Base-by-base conservation (phyloP, 2,888 invertebrate genomes). In the Eupeodes luniger region DNA sequence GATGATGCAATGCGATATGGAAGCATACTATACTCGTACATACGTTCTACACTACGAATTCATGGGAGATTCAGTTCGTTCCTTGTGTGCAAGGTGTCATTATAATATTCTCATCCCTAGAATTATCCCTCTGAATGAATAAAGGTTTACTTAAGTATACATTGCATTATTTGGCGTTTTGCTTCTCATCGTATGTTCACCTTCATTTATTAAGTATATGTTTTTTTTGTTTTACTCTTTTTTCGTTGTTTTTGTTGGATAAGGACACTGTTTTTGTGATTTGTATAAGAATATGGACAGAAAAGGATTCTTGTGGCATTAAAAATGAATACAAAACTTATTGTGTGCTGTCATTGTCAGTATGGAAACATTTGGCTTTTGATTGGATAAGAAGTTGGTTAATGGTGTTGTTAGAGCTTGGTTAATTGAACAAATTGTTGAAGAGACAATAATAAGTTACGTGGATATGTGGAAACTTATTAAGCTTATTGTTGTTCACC, bases 1-100 rank as follows among this genome's bases (percentile, higher is more conserved):
- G 85, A 88, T 88, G 88, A 88, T 88, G 88, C 88, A 88, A 88
- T 88, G 85, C 88, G 88, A 88, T 88, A 85, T 74, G 59, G 49
- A 66, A 78, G 77, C 1, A 40, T 40, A 40, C 27, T 27, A 27
- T 27, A 27, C 27, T 27, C 40, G 40, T 40, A 40, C 9, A 40
- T 40, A 9, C 27, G 27, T 27, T 27, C 27, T 27, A 27, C 27
- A 27, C 27, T 62, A 75, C 10, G 81, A 77, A 81, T 84, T 75
- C 88, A 74, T 77, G 14, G 12, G 77, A 66, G 59, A 70, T 53
- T 66, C 55, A 40, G 40, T 11, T 11, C 62, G 66, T 76, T 81
- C 55, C 62, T 69, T 75, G 75, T 82, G 72, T 72, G 59, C 80
- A 66, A 81, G 80, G 80, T 84, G 81, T 81, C 81, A 81, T 85